These are phyloP conservation scores for Pogonocherus hispidulus DNA, from an alignment of 2,888 invertebrate species.

Conservation along the genomic window DNA sequence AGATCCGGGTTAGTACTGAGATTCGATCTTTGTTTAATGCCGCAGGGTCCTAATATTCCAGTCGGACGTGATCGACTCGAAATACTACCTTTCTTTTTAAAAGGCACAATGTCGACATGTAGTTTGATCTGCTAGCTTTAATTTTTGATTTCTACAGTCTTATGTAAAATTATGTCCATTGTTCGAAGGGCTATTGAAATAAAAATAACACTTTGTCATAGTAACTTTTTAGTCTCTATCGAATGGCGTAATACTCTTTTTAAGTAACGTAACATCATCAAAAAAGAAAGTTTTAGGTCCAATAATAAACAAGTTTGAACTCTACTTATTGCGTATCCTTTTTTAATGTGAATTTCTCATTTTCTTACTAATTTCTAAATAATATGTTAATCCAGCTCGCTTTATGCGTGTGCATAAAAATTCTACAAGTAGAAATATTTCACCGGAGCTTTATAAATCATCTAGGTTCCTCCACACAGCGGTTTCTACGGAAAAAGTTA, in stretches of 20 bases:
- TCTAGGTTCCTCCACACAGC: background rate
- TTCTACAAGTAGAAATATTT: background rate
- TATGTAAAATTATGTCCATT: too few relatives aligned
- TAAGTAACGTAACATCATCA: too few relatives aligned
- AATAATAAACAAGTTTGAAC: too few relatives aligned
- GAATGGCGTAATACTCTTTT: too few relatives aligned
- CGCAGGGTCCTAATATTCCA: background rate
- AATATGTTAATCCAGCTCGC: background rate
- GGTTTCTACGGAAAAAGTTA: constrained; percentile 11
- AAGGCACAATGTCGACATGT: background rate
- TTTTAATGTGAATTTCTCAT: background rate
- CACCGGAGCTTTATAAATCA: constrained; percentile 8
- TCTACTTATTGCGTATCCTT: too few relatives aligned
- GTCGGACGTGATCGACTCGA: background rate
- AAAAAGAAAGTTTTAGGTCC: too few relatives aligned
- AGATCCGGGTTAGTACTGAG: background rate
- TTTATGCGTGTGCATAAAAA: background rate
- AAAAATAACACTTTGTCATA: too few relatives aligned
- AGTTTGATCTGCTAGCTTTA: background rate
- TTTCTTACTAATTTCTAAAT: background rate
- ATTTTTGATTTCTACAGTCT: too few relatives aligned
- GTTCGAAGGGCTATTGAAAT: too few relatives aligned
- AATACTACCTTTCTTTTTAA: background rate
- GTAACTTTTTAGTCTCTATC: too few relatives aligned
- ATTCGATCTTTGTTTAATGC: background rate